Conservation (phyloP, 2,113 vertebrate species). For the Crotalus viridis region DNA sequence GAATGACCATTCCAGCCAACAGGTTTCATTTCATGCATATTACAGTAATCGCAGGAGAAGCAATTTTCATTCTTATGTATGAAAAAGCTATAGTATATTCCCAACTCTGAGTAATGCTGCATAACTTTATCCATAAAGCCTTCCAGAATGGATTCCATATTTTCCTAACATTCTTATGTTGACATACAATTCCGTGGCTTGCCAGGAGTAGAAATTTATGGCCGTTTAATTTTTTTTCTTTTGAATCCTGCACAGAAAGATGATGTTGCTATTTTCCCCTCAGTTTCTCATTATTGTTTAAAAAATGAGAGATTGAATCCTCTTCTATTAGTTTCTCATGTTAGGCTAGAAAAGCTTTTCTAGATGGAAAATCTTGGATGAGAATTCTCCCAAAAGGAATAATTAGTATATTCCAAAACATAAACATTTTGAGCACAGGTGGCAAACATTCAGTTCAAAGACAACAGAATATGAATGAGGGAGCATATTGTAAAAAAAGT, state of each 20-base stretch:
- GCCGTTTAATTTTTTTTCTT: neutral
- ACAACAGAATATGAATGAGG: neutral
- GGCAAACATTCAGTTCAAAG: neutral
- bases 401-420: too few species aligned
- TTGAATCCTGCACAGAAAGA: constrained; percentile 40
- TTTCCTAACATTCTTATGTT: neutral
- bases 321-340: neutral
- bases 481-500: neutral
- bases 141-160: neutral
- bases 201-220: neutral
- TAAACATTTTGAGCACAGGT: neutral
- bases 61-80: neutral
- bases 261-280: constrained; percentile 27
- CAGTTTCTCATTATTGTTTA: constrained; percentile 17
- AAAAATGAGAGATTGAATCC: constrained; percentile 25
- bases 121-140: neutral
- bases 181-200: constrained; percentile 4
- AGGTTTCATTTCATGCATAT: neutral
- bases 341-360: constrained; percentile 15
- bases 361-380: neutral
- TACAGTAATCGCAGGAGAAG: neutral
- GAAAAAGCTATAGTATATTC: neutral
- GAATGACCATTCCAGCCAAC: neutral
- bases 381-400: neutral
- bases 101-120: neutral